Evolutionary conservation across 2,888 invertebrate genomes (phyloP).

Genomic region (Eupithecia centaureata): DNA sequence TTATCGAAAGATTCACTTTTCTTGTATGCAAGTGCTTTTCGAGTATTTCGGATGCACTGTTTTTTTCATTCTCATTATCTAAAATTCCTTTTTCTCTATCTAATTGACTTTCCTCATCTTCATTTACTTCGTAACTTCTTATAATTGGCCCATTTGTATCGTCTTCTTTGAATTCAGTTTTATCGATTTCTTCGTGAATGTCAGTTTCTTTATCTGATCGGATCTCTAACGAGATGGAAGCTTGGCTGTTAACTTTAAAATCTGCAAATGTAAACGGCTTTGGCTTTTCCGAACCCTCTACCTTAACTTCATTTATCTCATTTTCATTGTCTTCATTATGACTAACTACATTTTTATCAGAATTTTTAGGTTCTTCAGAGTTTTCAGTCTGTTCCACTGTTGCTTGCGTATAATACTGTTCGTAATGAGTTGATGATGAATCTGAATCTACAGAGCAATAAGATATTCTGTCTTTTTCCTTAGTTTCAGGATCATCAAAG

Average conservation of each 20-base stretch:
- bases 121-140: slow-evolving; percentile 34
- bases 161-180: slow-evolving; percentile 33
- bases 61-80: slow-evolving; percentile 58
- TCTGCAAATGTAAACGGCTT: slow-evolving; percentile 84
- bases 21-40: slow-evolving; percentile 61
- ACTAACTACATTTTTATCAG: slow-evolving; percentile 39
- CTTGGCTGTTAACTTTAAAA: slow-evolving; percentile 75
- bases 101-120: slow-evolving; percentile 51
- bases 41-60: slow-evolving; percentile 61
- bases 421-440: slow-evolving; percentile 71
- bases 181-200: slow-evolving; percentile 37
- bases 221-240: slow-evolving; percentile 51
- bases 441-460: slow-evolving; percentile 72
- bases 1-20: slow-evolving; percentile 74
- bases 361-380: slow-evolving; percentile 44
- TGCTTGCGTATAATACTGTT: slow-evolving; percentile 66
- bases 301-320: slow-evolving; percentile 28
- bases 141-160: slow-evolving; percentile 34
- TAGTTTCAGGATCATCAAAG: slow-evolving; percentile 67
- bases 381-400: slow-evolving; percentile 33
- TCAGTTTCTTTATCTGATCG: slow-evolving; percentile 46
- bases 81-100: slow-evolving; percentile 34
- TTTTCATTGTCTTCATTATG: slow-evolving; percentile 35
- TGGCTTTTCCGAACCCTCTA: slow-evolving; percentile 56
- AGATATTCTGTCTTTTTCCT: slow-evolving; percentile 66